These are phyloP conservation scores for Agelas oroides DNA, from an alignment of 37 sponge, comb jelly and placozoan species.

Conservation along the genomic window DNA sequence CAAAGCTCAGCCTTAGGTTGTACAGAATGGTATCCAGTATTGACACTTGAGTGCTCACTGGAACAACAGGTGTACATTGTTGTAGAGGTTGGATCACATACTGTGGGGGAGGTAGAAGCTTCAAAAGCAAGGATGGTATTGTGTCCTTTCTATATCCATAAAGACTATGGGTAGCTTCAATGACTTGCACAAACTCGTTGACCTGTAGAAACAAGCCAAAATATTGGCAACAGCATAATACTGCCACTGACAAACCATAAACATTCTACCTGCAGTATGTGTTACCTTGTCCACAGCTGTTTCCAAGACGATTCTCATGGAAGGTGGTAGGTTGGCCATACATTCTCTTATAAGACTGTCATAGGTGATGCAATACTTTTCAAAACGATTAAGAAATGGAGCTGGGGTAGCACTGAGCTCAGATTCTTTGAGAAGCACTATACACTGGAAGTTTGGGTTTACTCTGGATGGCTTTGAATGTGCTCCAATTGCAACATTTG, in stretches of 20 bases:
- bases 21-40: conserved; percentile 14
- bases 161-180: conserved; percentile 48
- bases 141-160: conserved; percentile 76
- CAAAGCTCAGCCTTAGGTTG: conserved; percentile 36
- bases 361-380: conserved; percentile 82
- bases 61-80: neutral
- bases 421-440: conserved; percentile 78
- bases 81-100: neutral
- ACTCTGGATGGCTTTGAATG: conserved; percentile 82
- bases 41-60: conserved; percentile 12
- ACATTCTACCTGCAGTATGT: too few species aligned
- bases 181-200: conserved; percentile 39
- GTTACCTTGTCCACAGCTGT: conserved; percentile 76
- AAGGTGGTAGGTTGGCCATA: conserved; percentile 69
- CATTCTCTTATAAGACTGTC: conserved; percentile 58
- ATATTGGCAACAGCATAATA: too few species aligned
- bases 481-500: conserved; percentile 90
- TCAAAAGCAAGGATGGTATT: conserved; percentile 77
- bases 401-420: conserved; percentile 79
- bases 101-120: conserved; percentile 62
- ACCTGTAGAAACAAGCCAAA: conserved; percentile 15
- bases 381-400: conserved; percentile 90
- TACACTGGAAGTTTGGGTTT: conserved; percentile 80
- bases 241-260: too few species aligned
- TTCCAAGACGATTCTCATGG: conserved; percentile 49